Evolutionary conservation across 2,888 invertebrate genomes (phyloP).

Genomic region (Oligia strigilis): DNA sequence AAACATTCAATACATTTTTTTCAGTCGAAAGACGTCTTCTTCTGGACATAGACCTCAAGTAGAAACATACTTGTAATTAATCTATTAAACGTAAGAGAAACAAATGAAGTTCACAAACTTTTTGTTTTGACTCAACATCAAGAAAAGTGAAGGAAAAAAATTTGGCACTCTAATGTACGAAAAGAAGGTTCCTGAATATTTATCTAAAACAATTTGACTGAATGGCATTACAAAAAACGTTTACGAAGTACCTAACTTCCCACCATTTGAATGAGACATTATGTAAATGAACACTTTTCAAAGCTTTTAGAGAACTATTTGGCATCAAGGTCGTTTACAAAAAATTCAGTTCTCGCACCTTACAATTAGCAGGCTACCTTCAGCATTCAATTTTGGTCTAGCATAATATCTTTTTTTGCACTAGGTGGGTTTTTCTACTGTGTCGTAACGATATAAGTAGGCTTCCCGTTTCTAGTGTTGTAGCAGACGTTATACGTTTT

Average conservation of each 20-base stretch:
- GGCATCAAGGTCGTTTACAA: conserved; percentile 68
- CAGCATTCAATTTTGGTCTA: conserved; percentile 62
- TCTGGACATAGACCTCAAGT: not conserved
- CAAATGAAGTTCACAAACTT: not conserved
- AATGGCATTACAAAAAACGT: conserved; percentile 75
- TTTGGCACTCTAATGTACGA: not conserved
- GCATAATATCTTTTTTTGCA: conserved; percentile 63
- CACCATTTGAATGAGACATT: conserved; percentile 74
- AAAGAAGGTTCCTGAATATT: conserved; percentile 44
- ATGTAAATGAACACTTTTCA: conserved; percentile 76
- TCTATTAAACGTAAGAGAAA: not conserved
- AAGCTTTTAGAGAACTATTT: conserved; percentile 76
- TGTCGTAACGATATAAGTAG: not conserved
- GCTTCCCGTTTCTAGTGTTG: not conserved
- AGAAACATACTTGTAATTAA: not conserved
- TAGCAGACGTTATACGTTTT: too few relatives aligned
- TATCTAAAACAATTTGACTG: conserved; percentile 51
- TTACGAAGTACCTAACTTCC: conserved; percentile 70
- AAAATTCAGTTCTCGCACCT: conserved; percentile 66
- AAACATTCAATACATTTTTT: not conserved
- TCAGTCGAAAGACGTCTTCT: not conserved
- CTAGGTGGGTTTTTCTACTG: conserved; percentile 13
- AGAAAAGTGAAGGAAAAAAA: not conserved
- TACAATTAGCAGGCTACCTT: conserved; percentile 64
- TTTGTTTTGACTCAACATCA: too few relatives aligned